These are phyloP conservation scores for Sminthopsis crassicaudata DNA, from an alignment of 2,113 vertebrate genomes.

Conservation along the genomic window DNA sequence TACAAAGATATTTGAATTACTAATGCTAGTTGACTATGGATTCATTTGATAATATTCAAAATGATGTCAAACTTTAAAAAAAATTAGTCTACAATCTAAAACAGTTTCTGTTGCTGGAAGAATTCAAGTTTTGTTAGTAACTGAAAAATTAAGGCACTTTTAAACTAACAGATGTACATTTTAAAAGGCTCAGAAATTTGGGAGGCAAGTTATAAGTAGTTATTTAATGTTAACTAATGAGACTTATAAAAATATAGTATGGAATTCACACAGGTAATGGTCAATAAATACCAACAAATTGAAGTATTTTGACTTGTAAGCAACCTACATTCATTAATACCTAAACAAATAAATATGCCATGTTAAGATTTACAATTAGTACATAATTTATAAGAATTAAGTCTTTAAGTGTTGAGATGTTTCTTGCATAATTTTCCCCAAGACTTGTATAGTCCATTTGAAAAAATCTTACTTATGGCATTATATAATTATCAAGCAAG, in stretches of 20 bases:
- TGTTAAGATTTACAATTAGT: conserved; percentile 5
- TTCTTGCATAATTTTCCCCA: conserved; percentile 50
- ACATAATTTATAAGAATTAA: conserved; percentile 41
- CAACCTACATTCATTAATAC: neutral
- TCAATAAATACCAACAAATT: conserved; percentile 59
- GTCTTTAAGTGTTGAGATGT: conserved; percentile 51
- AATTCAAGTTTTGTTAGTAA: too few species aligned
- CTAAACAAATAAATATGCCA: conserved; percentile 58
- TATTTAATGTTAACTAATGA: conserved; percentile 48
- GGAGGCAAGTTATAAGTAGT: conserved; percentile 50
- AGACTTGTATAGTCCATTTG: conserved; percentile 8
- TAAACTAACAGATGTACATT: conserved; percentile 59
- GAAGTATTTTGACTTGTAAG: conserved; percentile 47
- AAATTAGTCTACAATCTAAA: too few species aligned
- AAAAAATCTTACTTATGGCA: neutral
- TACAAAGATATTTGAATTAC: too few species aligned
- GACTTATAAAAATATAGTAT: conserved; percentile 52
- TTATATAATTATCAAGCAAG: conserved; percentile 34
- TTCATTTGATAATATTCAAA: too few species aligned
- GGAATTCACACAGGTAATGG: conserved; percentile 65
- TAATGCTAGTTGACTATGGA: too few species aligned
- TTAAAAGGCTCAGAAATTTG: conserved; percentile 64
- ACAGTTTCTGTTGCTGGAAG: too few species aligned
- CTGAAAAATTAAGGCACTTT: too few species aligned
- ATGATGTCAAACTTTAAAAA: too few species aligned